Conservation (phyloP, 1,140 invertebrate species). For the Drosophila repletoides region DNA sequence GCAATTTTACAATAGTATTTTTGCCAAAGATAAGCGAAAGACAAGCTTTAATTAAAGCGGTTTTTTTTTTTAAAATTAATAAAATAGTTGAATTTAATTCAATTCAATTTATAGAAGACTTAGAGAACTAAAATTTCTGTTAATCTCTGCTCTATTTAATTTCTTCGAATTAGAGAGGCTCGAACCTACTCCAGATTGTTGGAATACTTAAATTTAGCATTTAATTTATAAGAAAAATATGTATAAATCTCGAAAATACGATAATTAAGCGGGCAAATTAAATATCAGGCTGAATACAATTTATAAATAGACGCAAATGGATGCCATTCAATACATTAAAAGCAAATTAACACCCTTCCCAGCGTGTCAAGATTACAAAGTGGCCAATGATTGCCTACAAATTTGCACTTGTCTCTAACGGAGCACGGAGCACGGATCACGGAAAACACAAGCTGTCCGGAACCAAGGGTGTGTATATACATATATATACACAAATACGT, state of each 20-base stretch:
- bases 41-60: background rate
- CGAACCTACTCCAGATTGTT: background rate
- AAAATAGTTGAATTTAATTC: too few species aligned
- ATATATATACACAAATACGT: background rate
- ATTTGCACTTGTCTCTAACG: conserved; percentile 73
- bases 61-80: background rate
- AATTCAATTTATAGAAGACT: too few species aligned
- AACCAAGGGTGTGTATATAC: background rate
- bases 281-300: conserved; percentile 6
- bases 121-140: too few species aligned
- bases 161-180: background rate
- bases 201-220: background rate
- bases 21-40: too few species aligned
- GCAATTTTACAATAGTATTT: too few species aligned
- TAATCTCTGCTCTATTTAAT: background rate
- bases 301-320: conserved; percentile 47
- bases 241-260: conserved; percentile 31
- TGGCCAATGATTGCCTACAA: conserved; percentile 67
- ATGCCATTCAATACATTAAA: conserved; percentile 26
- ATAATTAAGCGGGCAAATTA: conserved; percentile 45
- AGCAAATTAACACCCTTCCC: conserved; percentile 43
- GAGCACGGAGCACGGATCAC: too few species aligned
- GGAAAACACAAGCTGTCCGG: background rate
- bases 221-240: conserved; percentile 24
- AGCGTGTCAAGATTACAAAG: conserved; percentile 11